A percentile compares a stretch with the other conserved stretches of the same genome.
These are phyloP conservation scores for Falcaria lacertinaria DNA, from an alignment of 2,888 invertebrate genomes.

Conservation along the genomic window DNA sequence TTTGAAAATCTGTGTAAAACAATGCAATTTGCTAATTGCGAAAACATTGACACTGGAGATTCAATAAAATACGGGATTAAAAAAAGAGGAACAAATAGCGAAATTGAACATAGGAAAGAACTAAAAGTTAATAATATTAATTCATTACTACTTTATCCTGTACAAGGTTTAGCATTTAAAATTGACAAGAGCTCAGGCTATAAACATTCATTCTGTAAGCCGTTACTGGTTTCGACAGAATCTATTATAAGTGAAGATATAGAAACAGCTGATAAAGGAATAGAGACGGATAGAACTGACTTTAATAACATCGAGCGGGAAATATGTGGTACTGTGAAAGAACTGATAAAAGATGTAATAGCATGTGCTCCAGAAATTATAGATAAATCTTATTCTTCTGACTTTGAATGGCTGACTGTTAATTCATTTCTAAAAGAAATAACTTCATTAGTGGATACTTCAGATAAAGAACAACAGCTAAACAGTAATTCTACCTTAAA, in stretches of 20 bases:
- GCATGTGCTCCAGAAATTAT: slow-evolving; percentile 10
- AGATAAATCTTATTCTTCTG: slow-evolving; percentile 6
- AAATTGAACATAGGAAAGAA: neutral
- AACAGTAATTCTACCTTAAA: slow-evolving; percentile 14
- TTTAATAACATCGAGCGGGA: slow-evolving; percentile 11
- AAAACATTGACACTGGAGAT: neutral
- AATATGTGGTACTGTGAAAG: slow-evolving; percentile 18
- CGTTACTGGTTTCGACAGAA: neutral
- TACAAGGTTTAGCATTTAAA: neutral
- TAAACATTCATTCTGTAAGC: neutral
- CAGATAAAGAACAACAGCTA: slow-evolving; percentile 3
- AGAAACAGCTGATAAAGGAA: neutral
- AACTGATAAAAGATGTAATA: slow-evolving; percentile 24
- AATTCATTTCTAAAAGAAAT: slow-evolving; percentile 23
- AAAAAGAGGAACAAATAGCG: neutral
- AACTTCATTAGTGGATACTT: slow-evolving; percentile 9
- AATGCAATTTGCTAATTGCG: neutral
- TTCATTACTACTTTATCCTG: neutral
- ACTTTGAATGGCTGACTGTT: slow-evolving; percentile 23
- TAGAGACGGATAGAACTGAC: neutral
- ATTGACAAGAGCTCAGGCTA: neutral
- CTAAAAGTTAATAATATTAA: neutral
- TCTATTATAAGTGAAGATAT: neutral
- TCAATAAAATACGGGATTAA: neutral
- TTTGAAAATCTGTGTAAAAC: neutral